A percentile compares a stretch with the other conserved stretches of the same genome.
Conservation (phyloP, 2,888 invertebrate species). For the Argynnis bischoffii region DNA sequence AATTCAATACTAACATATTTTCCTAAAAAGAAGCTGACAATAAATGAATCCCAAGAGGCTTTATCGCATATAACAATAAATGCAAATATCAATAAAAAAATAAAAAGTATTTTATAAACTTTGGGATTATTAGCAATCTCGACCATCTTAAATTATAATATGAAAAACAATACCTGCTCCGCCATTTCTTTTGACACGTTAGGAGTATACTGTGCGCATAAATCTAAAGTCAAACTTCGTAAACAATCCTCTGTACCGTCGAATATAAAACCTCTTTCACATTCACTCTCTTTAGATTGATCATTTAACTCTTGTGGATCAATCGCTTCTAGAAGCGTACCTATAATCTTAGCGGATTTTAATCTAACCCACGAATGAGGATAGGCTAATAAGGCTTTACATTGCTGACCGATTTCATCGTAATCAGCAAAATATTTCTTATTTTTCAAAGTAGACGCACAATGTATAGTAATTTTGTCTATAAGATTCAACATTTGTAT, state of each 20-base stretch:
- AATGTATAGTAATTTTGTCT: constrained; percentile 85
- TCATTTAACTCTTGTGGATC: constrained; percentile 83
- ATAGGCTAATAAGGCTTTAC: constrained; percentile 88
- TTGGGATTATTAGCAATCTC: too few relatives aligned
- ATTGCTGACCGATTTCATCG: constrained; percentile 84
- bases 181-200: constrained; percentile 87
- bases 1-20: too few relatives aligned
- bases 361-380: constrained; percentile 94
- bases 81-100: too few relatives aligned
- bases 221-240: constrained; percentile 87
- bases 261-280: constrained; percentile 83
- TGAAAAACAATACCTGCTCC: constrained; percentile 80
- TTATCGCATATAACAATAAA: too few relatives aligned
- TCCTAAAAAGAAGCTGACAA: too few relatives aligned
- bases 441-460: constrained; percentile 82
- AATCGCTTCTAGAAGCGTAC: constrained; percentile 85
- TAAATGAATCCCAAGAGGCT: too few relatives aligned
- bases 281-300: constrained; percentile 64
- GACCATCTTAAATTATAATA: too few relatives aligned
- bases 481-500: constrained; percentile 89
- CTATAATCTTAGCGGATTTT: constrained; percentile 88
- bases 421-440: constrained; percentile 69
- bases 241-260: constrained; percentile 84
- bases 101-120: too few relatives aligned
- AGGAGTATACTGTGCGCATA: constrained; percentile 88